Evolutionary conservation across 2,797 vertebrate genomes (phyloP).

Genomic region (Ambastaia sidthimunki): DNA sequence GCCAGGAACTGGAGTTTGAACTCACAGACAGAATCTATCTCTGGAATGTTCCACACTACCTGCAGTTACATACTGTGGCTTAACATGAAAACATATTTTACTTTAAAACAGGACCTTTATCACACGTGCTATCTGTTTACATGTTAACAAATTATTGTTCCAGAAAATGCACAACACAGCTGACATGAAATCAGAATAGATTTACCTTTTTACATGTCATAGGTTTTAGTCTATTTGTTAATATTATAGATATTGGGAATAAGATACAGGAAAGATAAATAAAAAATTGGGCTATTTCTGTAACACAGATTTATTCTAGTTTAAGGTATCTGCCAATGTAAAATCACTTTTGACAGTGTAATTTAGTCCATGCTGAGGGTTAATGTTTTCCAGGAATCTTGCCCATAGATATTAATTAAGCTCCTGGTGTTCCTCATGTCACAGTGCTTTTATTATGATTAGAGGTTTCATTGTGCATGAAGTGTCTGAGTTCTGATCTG

Average conservation of each 20-base stretch:
- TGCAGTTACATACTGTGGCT: too few species aligned
- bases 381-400: conserved; percentile 39
- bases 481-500: conserved; percentile 10
- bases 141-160: too few species aligned
- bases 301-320: conserved; percentile 22
- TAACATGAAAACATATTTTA: too few species aligned
- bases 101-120: too few species aligned
- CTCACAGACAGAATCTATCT: too few species aligned
- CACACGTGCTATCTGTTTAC: too few species aligned
- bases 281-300: not conserved
- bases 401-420: conserved; percentile 33
- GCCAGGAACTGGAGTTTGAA: too few species aligned
- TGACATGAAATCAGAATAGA: not conserved
- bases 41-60: too few species aligned
- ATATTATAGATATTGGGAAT: not conserved
- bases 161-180: not conserved
- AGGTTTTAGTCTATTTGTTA: too few species aligned
- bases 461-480: conserved; percentile 9
- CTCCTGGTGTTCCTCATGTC: conserved; percentile 16
- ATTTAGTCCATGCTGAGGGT: conserved; percentile 28
- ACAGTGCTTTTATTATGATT: conserved; percentile 18
- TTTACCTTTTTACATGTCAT: too few species aligned
- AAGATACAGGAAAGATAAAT: conserved; percentile 5
- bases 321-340: not conserved
- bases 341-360: conserved; percentile 19